Evolutionary conservation across 2,888 invertebrate genomes (phyloP), one percentile per base, ranked within the genome.

Genomic region (Drosophila histrio): DNA sequence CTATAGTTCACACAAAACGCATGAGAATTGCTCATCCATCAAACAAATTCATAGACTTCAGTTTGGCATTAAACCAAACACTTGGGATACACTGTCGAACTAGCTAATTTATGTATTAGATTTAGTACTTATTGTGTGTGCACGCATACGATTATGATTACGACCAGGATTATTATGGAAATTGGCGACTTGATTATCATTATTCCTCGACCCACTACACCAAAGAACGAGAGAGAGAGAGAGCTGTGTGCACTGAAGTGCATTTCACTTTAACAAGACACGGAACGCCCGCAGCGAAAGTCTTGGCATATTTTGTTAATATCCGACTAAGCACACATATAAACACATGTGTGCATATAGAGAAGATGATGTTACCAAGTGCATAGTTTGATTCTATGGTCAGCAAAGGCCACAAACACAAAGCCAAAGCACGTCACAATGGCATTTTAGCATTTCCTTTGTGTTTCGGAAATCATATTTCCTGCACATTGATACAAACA

Each of bases 221-320:
- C 24, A 22, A n/a, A n/a, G n/a, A n/a, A n/a, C 2, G 15, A 34
- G 9, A 30, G 28, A 30, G 28, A 30, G n/a, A 30, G 24, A 15
- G 9, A 26, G 13, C 17, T 36, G 15, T 49, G 43, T 64, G 71
- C 65, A 71, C 21, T 52, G 39, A 43, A 75, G 58, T 76, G 75
- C 76, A 76, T 46, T 77, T 62, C 58, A 69, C 63, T 74, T 79
- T 67, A 32, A 30, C 54, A 34, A 11, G 59, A 65, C 73, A 73
- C 17, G 75, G 72, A 52, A 68, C 77, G 43, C 81, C 83, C 83
- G 76, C 62, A 56, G 81, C 43, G 82, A 56, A 11, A 62, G 30
- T 65, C 54, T 36, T 69, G 61, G 46, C 58, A 72, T 59, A 66
- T 60, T 77, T 64, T 59, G 19, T 49, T 52, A 65, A 52, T 47